Base-by-base conservation (phyloP, 1,140 invertebrate species). In the Tetramorium alpestre region DNA sequence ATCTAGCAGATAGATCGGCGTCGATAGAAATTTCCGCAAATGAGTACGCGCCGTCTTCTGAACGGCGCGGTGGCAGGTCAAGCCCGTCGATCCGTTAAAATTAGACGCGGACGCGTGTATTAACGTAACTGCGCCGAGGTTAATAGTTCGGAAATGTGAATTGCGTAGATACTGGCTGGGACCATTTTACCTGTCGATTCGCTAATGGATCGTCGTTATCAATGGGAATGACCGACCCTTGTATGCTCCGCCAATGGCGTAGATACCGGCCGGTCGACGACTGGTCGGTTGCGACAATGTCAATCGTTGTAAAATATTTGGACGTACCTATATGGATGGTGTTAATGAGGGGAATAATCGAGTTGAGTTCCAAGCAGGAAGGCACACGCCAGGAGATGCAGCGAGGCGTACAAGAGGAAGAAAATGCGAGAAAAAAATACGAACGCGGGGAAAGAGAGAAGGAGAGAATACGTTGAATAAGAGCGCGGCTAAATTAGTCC, bases 401-500 rank as follows among this genome's bases (percentile, higher is more conserved):
- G 41, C 16, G 64, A 69, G 41, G 60, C 88, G 75, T 70, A 65
- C 47, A 60, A 7, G 65, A 64, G 47, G 22, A 56, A 51, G 33
- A 56, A 44, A 28, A 67, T 4, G 22, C 44, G 54, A n/a, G 54
- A 82, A 51, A 87, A 13, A n/a, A 28, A 58, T 28, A n/a, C 13
- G 22, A 38, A 69, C 16, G 41, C 11, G 28, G n/a, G 18, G 64
- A 28, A n/a, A 51, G 84, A 72, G 64, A 80, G 67, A 85, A 44
- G 62, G 70, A 64, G 87, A 72, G 67, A 16, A 77, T 54, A 54
- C 22, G 28, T 67, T 88, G 56, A 85, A 90, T 64, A 84, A 86
- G 84, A 87, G 88, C 91, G 84, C 90, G 73, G 89, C 92, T 95
- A 95, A 95, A 94, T 95, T 94, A 94, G 94, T 94, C 92, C 91